Evolutionary conservation across 2,888 invertebrate species (phyloP).

Genomic region (Chrysolina americana): DNA sequence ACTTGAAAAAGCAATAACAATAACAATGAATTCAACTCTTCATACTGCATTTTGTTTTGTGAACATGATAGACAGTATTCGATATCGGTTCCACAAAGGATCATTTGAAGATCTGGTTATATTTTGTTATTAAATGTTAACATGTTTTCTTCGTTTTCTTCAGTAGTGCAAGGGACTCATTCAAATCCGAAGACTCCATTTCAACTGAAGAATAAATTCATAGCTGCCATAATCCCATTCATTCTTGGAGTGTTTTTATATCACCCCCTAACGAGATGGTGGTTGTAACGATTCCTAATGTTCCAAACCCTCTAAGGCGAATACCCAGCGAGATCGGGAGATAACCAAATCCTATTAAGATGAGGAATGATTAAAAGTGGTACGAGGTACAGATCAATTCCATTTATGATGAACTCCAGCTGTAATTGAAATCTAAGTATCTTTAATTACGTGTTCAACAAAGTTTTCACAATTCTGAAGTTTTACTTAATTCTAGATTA

Average conservation of each 20-base stretch:
- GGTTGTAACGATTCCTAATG: slow-evolving; percentile 14
- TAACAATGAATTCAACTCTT: no score
- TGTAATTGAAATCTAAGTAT: slow-evolving; percentile 40
- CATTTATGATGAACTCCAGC: slow-evolving; percentile 36
- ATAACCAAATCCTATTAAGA: slow-evolving; percentile 31
- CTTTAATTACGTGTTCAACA: slow-evolving; percentile 40
- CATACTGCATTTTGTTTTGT: no score
- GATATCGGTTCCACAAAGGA: no score
- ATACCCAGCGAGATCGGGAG: slow-evolving; percentile 14
- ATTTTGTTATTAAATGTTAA: not conserved
- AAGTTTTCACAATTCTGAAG: slow-evolving; percentile 42
- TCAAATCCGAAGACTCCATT: not conserved
- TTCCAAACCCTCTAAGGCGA: not conserved
- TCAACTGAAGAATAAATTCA: not conserved
- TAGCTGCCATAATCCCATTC: not conserved
- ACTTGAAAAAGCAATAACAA: no score
- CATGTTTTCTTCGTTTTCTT: not conserved
- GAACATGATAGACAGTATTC: no score
- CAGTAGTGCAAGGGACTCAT: not conserved
- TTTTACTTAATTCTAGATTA: slow-evolving; percentile 40
- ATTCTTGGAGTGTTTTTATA: not conserved
- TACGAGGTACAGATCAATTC: slow-evolving; percentile 28
- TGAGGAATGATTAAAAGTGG: slow-evolving; percentile 14
- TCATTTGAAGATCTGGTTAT: not conserved
- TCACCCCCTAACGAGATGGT: not conserved